Evolutionary conservation across 2,113 vertebrate species (phyloP), one percentile per base, ranked within the genome.

Genomic region (Alces alces): DNA sequence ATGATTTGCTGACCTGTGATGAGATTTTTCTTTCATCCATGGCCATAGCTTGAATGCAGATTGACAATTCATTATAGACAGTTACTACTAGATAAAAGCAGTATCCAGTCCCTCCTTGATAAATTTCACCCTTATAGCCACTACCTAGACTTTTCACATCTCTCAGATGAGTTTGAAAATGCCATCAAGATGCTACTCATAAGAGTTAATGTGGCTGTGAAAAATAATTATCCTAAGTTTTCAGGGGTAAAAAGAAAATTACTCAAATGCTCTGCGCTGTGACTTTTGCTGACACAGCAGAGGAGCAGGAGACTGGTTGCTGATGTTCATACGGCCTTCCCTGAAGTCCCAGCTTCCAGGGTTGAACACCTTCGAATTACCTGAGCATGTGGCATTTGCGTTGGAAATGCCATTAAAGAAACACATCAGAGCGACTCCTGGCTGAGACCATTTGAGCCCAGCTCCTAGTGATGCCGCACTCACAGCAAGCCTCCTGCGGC

Each of bases 71-170:
- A 97, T 95, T 86, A 98, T 98, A 97, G 96, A 98, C 97, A 98
- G 98, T 96, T 96, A 98, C 97, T 98, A 88, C 94, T 97, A 97
- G 98, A 98, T 97, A 93, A 96, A 98, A 98, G 90, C 52, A 8
- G 82, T 91, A 97, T 93, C 54, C 28, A 84, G 94, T 96, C 61
- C 16, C 5, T 97, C 96, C 84, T 94, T 66, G 73, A 85, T 90
- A 70, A 92, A 92, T 95, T 28, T 83, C 70, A 9, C 84, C 7
- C 36, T 85, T 70, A 89, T 0, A 86, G 36, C 23, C 78, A 79
- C 54, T 30, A 73, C 93, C 89, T 82, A 93, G 60, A n/a, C 54
- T 50, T 50, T 84, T 61, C 0, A 5, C 50, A 60, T 78, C 94
- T 83, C 90, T 84, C 76, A 55, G 36, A 80, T 80, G 89, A 80